Base-by-base conservation (phyloP, 2,888 invertebrate genomes). In the Drosophila greeni region DNA sequence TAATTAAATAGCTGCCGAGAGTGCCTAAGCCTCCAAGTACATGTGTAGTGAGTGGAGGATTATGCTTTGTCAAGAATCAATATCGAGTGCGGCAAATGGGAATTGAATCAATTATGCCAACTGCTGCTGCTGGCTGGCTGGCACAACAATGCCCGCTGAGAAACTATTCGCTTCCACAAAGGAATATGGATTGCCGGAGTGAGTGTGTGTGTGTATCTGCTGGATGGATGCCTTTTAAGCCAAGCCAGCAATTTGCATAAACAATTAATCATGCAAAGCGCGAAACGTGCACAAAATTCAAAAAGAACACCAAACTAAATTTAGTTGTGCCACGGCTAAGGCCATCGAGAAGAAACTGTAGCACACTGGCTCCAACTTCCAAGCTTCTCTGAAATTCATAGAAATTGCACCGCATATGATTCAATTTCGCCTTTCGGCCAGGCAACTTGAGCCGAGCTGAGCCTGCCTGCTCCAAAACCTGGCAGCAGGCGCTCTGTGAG, bases 241-340 rank as follows among this genome's bases (percentile, higher is more conserved):
- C 65, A 66, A 14, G 34, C 29, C 54, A 73, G 53, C 67, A 75
- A 84, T 82, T 82, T 76, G 82, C 82, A 82, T 82, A 77, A 79
- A 70, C 77, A 82, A 82, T 82, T 81, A 82, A 82, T 81, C 82
- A 81, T 81, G 77, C 79, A 77, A 73, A 79, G 70, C 75, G 73
- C 53, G 66, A 84, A 80, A 80, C 82, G 82, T 84, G 82, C 74
- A 68, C 69, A 60, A 84, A 84, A 80, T 82, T 73, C 74, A 36
- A 67, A 66, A 56, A 51, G 62, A 62, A 62, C 43, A 51, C 49
- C 49, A 75, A 69, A 71, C 76, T 67, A 75, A 70, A 70, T 78
- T 75, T 70, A 81, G 71, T 68, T 71, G 60, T 67, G 61, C 58
- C 34, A 55, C 61, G 47, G 29, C 29, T 29, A 9, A 11, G 29